phyloP scores from a whole-genome alignment of 2,888 invertebrate genomes.

The Apoda limacodes region DNA sequence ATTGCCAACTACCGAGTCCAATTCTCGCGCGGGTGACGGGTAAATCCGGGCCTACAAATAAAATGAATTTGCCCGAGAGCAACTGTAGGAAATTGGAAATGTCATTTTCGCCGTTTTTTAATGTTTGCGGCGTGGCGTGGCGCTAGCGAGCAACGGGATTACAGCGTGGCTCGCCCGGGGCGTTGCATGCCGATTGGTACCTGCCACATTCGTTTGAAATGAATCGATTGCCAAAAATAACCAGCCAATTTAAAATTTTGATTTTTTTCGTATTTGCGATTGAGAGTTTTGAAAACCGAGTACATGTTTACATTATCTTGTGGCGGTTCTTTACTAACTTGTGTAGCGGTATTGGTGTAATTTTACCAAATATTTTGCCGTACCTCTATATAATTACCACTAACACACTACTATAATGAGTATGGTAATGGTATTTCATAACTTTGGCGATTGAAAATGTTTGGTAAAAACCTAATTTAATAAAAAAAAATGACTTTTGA shows the following conservation, averaged over 20 bases:
- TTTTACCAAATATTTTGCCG: no score
- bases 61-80: slow-evolving; percentile 63
- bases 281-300: no score
- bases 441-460: no score
- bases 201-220: slow-evolving; percentile 43
- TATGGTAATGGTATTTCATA: no score
- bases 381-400: no score
- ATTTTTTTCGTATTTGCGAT: no score
- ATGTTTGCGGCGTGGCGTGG: slow-evolving; percentile 50
- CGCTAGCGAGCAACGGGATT: slow-evolving; percentile 10
- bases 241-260: slow-evolving; percentile 44
- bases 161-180: slow-evolving; percentile 14
- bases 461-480: no score
- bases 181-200: slow-evolving; percentile 23
- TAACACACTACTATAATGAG: no score
- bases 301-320: no score
- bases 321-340: no score
- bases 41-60: slow-evolving; percentile 61
- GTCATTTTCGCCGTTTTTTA: slow-evolving; percentile 71
- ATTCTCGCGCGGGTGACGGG: slow-evolving; percentile 45
- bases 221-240: slow-evolving; percentile 44
- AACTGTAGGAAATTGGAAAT: slow-evolving; percentile 71
- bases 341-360: no score
- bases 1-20: slow-evolving; percentile 46
- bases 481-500: no score